Evolutionary conservation across 2,113 vertebrate genomes (phyloP).

Genomic region (Irena cyanogastra): DNA sequence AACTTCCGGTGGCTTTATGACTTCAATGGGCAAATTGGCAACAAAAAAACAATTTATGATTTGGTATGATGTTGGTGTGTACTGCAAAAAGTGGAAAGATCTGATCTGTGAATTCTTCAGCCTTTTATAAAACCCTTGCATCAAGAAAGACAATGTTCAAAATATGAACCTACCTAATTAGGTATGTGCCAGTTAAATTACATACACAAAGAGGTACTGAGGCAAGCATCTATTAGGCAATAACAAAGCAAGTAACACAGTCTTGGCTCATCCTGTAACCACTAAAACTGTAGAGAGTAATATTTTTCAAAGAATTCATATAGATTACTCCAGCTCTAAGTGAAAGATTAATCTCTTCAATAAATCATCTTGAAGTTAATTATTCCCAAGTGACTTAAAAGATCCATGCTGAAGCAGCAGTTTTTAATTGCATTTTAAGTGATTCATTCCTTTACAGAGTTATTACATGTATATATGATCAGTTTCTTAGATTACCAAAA

Average conservation of each 20-base stretch:
- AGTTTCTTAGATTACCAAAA: neutral
- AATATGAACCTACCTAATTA: neutral
- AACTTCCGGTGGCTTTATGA: neutral
- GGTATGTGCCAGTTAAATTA: neutral
- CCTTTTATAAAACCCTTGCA: neutral
- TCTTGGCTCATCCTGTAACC: neutral
- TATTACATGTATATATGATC: neutral
- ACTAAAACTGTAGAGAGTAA: neutral
- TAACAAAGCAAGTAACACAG: neutral
- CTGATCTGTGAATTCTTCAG: neutral
- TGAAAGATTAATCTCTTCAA: constrained; percentile 13
- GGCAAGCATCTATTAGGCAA: accelerated
- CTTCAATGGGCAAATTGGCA: neutral
- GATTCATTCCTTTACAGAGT: neutral
- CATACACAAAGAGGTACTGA: neutral
- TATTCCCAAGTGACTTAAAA: constrained; percentile 9
- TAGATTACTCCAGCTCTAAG: constrained; percentile 6
- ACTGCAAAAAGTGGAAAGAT: neutral
- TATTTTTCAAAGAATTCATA: neutral
- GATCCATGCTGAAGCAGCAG: constrained; percentile 1
- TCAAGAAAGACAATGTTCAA: neutral
- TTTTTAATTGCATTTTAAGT: constrained; percentile 19
- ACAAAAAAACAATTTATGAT: neutral
- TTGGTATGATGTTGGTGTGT: accelerated
- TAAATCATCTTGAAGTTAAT: constrained; percentile 37